Conservation (phyloP, 2,888 invertebrate species). For the Perdita meconis region DNA sequence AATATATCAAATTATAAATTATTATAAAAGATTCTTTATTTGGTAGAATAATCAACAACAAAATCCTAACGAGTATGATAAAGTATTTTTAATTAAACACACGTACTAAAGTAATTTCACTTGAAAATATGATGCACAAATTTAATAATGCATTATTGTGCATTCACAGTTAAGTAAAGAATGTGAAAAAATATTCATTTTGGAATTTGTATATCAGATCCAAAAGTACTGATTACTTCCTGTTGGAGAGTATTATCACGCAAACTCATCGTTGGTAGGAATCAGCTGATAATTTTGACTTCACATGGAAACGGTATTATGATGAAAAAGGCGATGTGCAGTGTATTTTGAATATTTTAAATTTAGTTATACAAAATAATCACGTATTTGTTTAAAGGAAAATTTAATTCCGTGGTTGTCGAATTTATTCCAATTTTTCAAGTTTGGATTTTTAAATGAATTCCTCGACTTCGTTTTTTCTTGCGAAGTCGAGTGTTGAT, state of each 20-base stretch:
- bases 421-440: background rate
- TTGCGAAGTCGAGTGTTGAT: too few relatives aligned
- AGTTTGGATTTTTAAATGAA: background rate
- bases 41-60: background rate
- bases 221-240: conserved; percentile 21
- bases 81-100: background rate
- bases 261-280: conserved; percentile 10
- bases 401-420: background rate
- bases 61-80: background rate
- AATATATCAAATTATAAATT: background rate
- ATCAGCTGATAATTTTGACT: conserved; percentile 26
- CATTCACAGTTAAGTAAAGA: background rate
- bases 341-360: background rate
- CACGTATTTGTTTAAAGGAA: too few relatives aligned
- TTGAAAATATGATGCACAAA: background rate
- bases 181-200: background rate
- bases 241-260: conserved; percentile 5
- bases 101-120: background rate
- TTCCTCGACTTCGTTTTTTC: background rate
- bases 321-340: background rate
- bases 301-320: background rate
- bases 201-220: conserved; percentile 9
- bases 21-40: background rate
- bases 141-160: background rate
- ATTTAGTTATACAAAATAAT: background rate